A percentile compares a stretch with the other conserved stretches of the same genome.
These are phyloP conservation scores for Stomorhina lunata DNA, from an alignment of 2,888 invertebrate genomes.

Conservation along the genomic window DNA sequence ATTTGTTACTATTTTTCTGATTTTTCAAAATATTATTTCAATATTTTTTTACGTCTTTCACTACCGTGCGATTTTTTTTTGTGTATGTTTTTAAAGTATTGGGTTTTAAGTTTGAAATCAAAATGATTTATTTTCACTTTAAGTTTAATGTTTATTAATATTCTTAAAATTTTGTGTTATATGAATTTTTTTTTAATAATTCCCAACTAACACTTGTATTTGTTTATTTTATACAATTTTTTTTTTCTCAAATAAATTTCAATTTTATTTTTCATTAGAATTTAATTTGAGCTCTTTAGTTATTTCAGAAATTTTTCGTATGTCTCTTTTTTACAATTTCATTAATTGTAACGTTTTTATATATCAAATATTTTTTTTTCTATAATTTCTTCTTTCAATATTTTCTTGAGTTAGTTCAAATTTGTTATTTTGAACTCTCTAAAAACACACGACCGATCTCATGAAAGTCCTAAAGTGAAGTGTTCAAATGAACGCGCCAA, in stretches of 20 bases:
- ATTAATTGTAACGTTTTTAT: no score
- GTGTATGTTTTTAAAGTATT: constrained; percentile 26
- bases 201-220: constrained; percentile 3
- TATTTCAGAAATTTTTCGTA: constrained; percentile 25
- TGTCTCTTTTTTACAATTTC: constrained; percentile 44
- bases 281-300: constrained; percentile 39
- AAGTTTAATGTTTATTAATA: constrained; percentile 26
- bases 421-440: constrained; percentile 8
- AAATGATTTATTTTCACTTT: constrained; percentile 49
- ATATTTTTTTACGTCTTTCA: neutral
- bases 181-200: constrained; percentile 6
- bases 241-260: no score
- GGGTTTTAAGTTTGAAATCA: constrained; percentile 47
- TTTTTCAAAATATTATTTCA: neutral
- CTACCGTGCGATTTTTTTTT: constrained; percentile 1
- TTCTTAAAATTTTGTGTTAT: constrained; percentile 26
- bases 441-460: constrained; percentile 63
- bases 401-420: constrained; percentile 1
- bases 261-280: no score
- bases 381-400: constrained; percentile 5
- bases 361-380: constrained; percentile 23
- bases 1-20: neutral
- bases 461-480: constrained; percentile 64
- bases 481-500: constrained; percentile 63
- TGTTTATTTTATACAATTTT: constrained; percentile 2